phyloP scores from a whole-genome alignment of 2,797 vertebrate species.

The Poecilia velifera region DNA sequence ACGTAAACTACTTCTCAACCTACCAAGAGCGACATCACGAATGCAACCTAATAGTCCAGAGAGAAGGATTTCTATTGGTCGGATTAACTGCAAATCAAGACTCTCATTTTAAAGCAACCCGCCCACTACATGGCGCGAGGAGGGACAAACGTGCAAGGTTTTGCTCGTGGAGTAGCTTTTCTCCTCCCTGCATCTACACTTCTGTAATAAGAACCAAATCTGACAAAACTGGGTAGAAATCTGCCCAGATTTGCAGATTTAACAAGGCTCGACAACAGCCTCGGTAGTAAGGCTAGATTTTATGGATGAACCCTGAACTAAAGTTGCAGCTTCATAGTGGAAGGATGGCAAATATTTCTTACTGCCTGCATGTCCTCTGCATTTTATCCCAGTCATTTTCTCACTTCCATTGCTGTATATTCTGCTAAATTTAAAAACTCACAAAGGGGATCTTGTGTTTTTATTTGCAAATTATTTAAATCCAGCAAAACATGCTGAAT shows the following conservation, averaged over 20 bases:
- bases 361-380: neutral
- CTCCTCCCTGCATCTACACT: neutral
- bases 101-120: rapidly evolving
- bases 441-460: neutral
- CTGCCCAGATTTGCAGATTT: neutral
- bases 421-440: neutral
- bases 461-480: neutral
- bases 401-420: neutral
- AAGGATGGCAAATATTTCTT: neutral
- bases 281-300: neutral
- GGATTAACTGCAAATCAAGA: constrained; percentile 47
- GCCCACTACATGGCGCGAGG: constrained; percentile 51
- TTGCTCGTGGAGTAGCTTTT: neutral
- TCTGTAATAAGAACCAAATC: neutral
- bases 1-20: constrained; percentile 72
- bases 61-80: constrained; percentile 46
- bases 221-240: neutral
- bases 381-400: neutral
- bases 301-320: neutral
- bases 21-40: constrained; percentile 30
- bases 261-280: neutral
- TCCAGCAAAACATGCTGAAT: neutral
- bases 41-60: neutral
- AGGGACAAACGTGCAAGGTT: neutral
- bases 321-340: neutral